Conservation (phyloP, 2,888 invertebrate species). For the Calephelis perditalis region DNA sequence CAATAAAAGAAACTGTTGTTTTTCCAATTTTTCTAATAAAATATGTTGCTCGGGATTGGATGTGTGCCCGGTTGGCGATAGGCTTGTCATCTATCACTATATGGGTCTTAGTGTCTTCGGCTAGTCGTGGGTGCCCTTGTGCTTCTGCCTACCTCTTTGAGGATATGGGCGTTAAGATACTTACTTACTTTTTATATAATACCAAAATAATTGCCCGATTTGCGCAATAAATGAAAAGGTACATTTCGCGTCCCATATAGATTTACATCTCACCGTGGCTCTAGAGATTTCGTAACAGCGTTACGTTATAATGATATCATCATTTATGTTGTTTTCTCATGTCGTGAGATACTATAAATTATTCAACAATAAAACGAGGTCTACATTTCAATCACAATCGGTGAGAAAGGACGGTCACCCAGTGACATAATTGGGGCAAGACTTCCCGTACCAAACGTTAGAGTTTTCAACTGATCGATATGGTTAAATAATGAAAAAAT, state of each 20-base stretch:
- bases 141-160: too few species aligned
- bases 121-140: too few species aligned
- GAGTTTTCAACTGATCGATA: background rate
- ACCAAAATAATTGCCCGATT: background rate
- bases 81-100: too few species aligned
- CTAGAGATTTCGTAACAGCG: slow-evolving; percentile 5
- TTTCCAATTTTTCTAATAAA: too few species aligned
- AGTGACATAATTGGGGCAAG: background rate
- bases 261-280: slow-evolving; percentile 5
- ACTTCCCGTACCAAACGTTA: background rate
- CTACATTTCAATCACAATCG: slow-evolving; percentile 3
- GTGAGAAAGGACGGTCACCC: slow-evolving; percentile 5
- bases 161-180: too few species aligned
- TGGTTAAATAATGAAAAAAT: too few species aligned
- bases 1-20: too few species aligned
- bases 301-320: slow-evolving; percentile 11
- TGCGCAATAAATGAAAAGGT: slow-evolving; percentile 1
- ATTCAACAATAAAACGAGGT: slow-evolving; percentile 7
- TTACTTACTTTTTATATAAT: background rate
- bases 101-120: too few species aligned
- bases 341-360: slow-evolving; percentile 8
- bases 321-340: background rate
- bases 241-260: slow-evolving; percentile 7
- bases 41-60: too few species aligned
- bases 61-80: too few species aligned